Percentiles rank a stretch among this genome's conserved stretches.
Conservation (phyloP, 2,888 invertebrate species). For the Chouioia cunea region DNA sequence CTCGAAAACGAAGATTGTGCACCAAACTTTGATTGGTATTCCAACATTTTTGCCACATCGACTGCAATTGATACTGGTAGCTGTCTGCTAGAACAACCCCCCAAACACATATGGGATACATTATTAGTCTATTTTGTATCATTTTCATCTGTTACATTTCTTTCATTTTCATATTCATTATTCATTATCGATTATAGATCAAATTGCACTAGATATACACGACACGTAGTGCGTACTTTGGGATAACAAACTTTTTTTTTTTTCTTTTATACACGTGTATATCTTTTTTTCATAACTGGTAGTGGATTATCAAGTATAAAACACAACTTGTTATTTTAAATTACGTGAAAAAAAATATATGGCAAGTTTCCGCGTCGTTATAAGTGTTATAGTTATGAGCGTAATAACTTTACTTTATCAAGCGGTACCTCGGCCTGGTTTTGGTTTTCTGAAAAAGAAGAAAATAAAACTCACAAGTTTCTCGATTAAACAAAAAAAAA, state of each 20-base stretch:
- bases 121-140: conserved; percentile 18
- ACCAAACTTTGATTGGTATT: conserved; percentile 92
- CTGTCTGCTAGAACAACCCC: conserved; percentile 81
- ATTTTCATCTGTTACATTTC: neutral
- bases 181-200: too few relatives aligned
- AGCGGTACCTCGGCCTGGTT: conserved; percentile 45
- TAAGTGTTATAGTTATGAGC: conserved; percentile 23
- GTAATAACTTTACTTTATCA: conserved; percentile 41
- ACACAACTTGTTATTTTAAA: conserved; percentile 3
- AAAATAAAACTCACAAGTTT: conserved; percentile 38
- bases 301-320: too few relatives aligned
- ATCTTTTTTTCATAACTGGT: too few relatives aligned
- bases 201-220: too few relatives aligned
- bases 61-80: conserved; percentile 94
- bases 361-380: neutral
- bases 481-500: conserved; percentile 43
- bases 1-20: conserved; percentile 91
- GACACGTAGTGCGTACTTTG: too few relatives aligned
- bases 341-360: neutral
- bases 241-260: too few relatives aligned
- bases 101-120: conserved; percentile 59
- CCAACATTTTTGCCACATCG: conserved; percentile 97
- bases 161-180: too few relatives aligned
- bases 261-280: too few relatives aligned
- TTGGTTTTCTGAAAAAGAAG: conserved; percentile 43